A percentile compares a stretch with the other conserved stretches of the same genome.
These are phyloP conservation scores for Aspidoscelis tigris DNA, from an alignment of 2,113 vertebrate genomes.

Conservation along the genomic window DNA sequence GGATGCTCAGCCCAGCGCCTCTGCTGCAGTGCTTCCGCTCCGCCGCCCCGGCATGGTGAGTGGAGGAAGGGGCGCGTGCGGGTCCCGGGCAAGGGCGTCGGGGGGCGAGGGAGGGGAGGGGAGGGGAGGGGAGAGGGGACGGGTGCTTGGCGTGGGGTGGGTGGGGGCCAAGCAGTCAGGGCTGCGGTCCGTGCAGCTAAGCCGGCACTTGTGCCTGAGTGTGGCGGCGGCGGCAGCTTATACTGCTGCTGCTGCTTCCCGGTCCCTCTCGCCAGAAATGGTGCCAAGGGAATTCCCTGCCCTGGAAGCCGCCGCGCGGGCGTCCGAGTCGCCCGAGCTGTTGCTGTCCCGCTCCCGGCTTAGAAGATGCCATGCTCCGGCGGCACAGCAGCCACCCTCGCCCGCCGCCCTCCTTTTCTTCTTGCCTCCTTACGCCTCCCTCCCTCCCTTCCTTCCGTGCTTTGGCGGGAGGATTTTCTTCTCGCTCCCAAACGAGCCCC, in stretches of 20 bases:
- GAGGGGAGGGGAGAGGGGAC: neutral
- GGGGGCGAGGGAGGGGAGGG: neutral
- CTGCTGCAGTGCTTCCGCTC: conserved; percentile 21
- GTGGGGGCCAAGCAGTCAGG: neutral
- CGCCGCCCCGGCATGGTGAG: conserved; percentile 45
- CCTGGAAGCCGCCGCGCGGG: neutral
- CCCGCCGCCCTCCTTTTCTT: neutral
- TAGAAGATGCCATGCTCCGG: neutral
- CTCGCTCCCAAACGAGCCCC: too few species aligned
- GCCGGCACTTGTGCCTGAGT: neutral
- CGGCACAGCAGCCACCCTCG: neutral
- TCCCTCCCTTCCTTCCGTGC: neutral
- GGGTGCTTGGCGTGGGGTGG: neutral
- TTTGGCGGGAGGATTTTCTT: neutral
- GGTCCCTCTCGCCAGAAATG: neutral
- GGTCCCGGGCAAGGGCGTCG: neutral
- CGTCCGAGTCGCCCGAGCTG: conserved; percentile 4
- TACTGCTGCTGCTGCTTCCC: neutral
- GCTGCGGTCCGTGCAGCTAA: neutral
- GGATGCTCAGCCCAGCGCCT: conserved; percentile 28
- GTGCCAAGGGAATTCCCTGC: conserved; percentile 30
- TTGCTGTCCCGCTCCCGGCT: neutral
- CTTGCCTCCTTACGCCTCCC: neutral
- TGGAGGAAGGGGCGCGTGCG: neutral
- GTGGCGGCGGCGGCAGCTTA: neutral